These are phyloP conservation scores for Alectoris magna DNA, from an alignment of 2,797 vertebrate species.

Conservation along the genomic window DNA sequence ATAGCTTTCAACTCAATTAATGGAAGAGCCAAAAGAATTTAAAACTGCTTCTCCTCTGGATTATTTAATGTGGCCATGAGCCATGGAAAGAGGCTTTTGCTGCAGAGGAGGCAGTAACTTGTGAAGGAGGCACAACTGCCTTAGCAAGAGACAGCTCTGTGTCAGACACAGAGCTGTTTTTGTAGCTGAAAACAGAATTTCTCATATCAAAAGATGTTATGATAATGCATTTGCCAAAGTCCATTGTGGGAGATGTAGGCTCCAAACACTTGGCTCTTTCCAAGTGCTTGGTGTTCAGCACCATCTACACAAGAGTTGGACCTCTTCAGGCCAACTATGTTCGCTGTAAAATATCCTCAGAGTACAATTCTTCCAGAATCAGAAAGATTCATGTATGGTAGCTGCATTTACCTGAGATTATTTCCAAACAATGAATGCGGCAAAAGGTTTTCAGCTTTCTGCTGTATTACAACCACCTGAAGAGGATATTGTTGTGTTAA, in stretches of 20 bases:
- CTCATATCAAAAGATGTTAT: neutral
- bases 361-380: neutral
- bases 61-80: conserved; percentile 27
- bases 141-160: neutral
- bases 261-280: neutral
- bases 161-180: neutral
- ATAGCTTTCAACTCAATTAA: conserved; percentile 63
- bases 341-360: neutral
- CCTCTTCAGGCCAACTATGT: neutral
- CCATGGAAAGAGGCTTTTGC: neutral
- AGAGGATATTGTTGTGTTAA: neutral
- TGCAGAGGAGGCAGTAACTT: neutral
- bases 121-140: neutral
- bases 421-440: neutral
- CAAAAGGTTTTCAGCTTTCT: neutral
- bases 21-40: neutral
- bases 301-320: neutral
- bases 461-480: neutral
- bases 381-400: neutral
- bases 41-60: neutral
- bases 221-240: neutral
- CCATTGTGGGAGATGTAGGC: neutral
- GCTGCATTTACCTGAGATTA: neutral
- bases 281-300: neutral
- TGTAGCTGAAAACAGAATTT: conserved; percentile 24